Evolutionary conservation across 2,797 vertebrate genomes (phyloP), one percentile per base, ranked within the genome.

Genomic region (Poliocrania exsul): DNA sequence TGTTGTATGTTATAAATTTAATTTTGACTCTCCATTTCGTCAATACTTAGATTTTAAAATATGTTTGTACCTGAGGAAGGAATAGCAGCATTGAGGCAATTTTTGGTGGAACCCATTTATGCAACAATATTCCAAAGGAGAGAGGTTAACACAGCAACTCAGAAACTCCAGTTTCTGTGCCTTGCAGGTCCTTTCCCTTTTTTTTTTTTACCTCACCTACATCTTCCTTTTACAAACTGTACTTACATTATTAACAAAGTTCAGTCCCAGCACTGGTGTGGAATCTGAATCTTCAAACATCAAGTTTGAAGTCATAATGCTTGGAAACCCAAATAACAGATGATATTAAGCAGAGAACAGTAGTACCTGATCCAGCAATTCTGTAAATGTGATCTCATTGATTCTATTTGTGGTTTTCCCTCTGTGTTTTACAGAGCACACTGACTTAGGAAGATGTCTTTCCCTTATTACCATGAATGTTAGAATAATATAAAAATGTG

Each of bases 181-280:
- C 26, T 64, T 47, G 8, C 40, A 51, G 58, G 19, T 73, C 11
- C 11, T 74, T 84, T 50, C 3, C 56, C 24, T 44, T 3, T 1
- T 47, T 15, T 5, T 1, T 17, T 25, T 16, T 13, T 57, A 57
- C 8, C 3, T 0, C 0, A 2, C 3, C 3, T 8, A 7, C n/a
- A 10, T 46, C 28, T 70, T 95, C 44, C 25, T 85, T 13, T 70
- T 42, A 51, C 3, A 75, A 46, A 78, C 82, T 62, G 56, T 85
- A 47, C 47, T 79, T 93, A 13, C 21, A 53, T 86, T 92, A 57
- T 82, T 91, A 90, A 53, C 62, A 62, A 51, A 51, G 33, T 75
- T 74, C 13, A 18, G 13, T 79, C 25, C 28, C 49, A 78, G 69
- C 44, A 74, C 29, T 60, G 16, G 7, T 69, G 10, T 72, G 81